phyloP scores from a whole-genome alignment of 2,113 vertebrate genomes.

The Myrmecophaga tridactyla region DNA sequence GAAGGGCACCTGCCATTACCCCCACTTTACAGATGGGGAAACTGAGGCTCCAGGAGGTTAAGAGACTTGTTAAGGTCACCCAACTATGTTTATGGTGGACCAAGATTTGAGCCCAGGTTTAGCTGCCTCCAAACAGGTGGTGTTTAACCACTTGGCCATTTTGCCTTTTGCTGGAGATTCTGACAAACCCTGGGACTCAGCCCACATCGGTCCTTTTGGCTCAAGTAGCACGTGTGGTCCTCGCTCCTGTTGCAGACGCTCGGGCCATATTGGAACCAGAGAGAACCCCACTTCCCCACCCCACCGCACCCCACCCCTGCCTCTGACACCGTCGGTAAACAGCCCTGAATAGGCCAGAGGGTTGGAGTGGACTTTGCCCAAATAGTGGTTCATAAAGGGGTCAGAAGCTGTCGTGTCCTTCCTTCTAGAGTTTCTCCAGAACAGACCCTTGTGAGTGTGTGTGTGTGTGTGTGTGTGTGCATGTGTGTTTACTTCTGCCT shows the following conservation, averaged over 20 bases:
- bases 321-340: background rate
- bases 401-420: background rate
- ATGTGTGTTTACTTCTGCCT: background rate
- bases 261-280: accelerated
- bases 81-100: background rate
- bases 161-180: background rate
- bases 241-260: background rate
- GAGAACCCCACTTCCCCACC: accelerated
- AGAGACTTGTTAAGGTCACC: background rate
- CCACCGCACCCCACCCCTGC: background rate
- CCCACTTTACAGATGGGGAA: background rate
- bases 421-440: background rate
- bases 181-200: accelerated
- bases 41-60: background rate
- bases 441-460: background rate
- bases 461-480: no score
- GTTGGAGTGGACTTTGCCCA: background rate
- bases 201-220: accelerated
- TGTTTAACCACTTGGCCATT: accelerated
- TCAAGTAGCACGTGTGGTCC: accelerated
- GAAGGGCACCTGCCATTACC: no score
- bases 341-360: background rate
- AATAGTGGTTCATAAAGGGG: background rate
- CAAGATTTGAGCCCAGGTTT: no score
- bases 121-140: background rate